Percentiles rank a stretch among this genome's conserved stretches.
Conservation (phyloP, 2,113 vertebrate species). For the Actenoides hombroni region DNA sequence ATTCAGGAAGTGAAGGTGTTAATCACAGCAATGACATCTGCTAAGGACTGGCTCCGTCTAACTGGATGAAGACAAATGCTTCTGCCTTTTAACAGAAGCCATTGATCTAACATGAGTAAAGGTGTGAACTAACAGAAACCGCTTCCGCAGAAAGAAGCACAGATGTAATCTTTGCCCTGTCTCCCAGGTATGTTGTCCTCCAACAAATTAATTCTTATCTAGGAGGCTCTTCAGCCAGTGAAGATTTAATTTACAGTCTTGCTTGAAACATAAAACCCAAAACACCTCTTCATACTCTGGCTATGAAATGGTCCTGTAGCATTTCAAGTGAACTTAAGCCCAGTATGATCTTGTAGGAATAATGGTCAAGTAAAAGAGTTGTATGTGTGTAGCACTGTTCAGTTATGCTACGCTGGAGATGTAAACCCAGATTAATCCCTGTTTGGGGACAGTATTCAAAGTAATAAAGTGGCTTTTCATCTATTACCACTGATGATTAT, state of each 20-base stretch:
- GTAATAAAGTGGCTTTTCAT: background rate
- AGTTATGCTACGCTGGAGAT: background rate
- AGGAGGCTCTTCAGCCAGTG: background rate
- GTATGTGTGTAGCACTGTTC: background rate
- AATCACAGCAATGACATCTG: background rate
- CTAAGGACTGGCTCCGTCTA: background rate
- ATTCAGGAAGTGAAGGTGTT: background rate
- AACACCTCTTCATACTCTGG: background rate
- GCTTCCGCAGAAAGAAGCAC: background rate
- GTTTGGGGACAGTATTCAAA: background rate
- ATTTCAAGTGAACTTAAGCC: background rate
- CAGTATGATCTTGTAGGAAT: background rate
- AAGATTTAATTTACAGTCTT: background rate
- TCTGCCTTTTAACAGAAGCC: background rate
- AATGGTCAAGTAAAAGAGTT: background rate
- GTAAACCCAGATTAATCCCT: background rate
- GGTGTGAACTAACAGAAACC: background rate
- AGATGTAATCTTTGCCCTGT: background rate
- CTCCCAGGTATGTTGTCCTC: background rate
- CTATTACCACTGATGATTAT: background rate
- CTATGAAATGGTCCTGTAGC: background rate
- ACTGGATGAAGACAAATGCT: background rate
- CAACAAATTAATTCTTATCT: background rate
- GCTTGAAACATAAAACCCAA: background rate
- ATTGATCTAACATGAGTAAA: background rate